Conservation (phyloP, 2,113 vertebrate genomes). For the Bubalus kerabau region DNA sequence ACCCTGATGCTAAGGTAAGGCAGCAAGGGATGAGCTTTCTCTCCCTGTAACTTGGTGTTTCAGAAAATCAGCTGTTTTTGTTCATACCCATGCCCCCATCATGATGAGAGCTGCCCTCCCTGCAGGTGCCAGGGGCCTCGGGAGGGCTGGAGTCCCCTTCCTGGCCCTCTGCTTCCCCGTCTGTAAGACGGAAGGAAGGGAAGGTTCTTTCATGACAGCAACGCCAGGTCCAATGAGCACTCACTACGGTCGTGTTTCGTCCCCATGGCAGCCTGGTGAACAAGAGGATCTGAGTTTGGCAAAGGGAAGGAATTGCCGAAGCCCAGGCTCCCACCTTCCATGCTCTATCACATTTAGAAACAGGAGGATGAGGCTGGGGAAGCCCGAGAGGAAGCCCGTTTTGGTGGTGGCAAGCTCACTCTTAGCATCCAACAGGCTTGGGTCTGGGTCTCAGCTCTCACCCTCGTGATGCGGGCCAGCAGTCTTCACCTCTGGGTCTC, state of each 20-base stretch:
- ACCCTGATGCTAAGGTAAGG: neutral
- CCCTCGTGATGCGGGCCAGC: neutral
- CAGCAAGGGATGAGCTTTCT: neutral
- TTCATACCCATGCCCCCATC: neutral
- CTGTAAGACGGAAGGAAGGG: neutral
- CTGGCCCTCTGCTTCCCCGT: neutral
- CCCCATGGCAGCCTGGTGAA: neutral
- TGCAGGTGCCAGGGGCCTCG: neutral
- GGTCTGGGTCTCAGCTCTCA: neutral
- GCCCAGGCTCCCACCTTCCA: neutral
- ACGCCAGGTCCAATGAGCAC: neutral
- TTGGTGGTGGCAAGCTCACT: neutral
- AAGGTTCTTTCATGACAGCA: neutral
- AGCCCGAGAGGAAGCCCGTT: accelerated
- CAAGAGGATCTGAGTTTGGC: neutral
- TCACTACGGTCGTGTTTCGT: neutral
- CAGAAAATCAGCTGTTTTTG: neutral
- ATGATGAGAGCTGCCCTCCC: neutral
- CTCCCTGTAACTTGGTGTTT: neutral
- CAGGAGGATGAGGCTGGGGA: neutral
- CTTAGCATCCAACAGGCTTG: neutral
- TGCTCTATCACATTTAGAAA: neutral
- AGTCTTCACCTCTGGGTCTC: neutral
- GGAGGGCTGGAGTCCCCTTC: neutral
- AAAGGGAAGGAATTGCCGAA: neutral